Evolutionary conservation across 1,140 invertebrate genomes (phyloP), one percentile per base, ranked within the genome.

Genomic region (Maconellicoccus hirsutus): DNA sequence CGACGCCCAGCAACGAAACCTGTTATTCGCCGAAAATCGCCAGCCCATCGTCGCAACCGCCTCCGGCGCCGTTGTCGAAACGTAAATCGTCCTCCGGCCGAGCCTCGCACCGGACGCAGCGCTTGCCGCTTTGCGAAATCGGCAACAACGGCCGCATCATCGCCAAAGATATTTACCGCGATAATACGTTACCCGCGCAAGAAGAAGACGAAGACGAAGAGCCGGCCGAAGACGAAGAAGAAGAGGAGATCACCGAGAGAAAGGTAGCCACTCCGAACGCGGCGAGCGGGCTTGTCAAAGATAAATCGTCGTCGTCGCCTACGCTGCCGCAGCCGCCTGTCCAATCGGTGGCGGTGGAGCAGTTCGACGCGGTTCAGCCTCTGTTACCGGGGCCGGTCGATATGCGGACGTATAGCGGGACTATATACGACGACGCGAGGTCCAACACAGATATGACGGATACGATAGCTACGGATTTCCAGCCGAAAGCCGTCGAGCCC

Each of bases 341-440:
- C 2, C 61, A 66, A 22, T 66, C 61, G 61, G 21, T 22, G 10
- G 29, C 61, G 2, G 61, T 66, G 3, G 61, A 66, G 16, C 61
- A 66, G 61, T 66, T 66, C 25, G 61, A 12, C 10, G 61, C 61
- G 14, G 61, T 90, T 1, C 82, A 86, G 74, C 89, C 90, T 0
- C 81, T 91, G 19, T 75, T 92, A 59, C 90, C 90, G 0, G 90
- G 89, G 1, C 90, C 91, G 0, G 90, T 93, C 1, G 90, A 93
- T 78, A 92, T 92, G 90, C 82, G 91, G 33, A 93, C 90, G 0
- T 93, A 93, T 75, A 90, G 85, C 76, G 61, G 61, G n/a, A n/a
- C n/a, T n/a, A 23, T 27, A 10, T 29, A 70, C 33, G 61, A 70
- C 23, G 29, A 14, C n/a, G 33, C 69, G 61, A n/a, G n/a, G n/a